A percentile compares a stretch with the other conserved stretches of the same genome.
These are phyloP conservation scores for Enteromius radiatus DNA, from an alignment of 2,797 vertebrate genomes.

Conservation along the genomic window DNA sequence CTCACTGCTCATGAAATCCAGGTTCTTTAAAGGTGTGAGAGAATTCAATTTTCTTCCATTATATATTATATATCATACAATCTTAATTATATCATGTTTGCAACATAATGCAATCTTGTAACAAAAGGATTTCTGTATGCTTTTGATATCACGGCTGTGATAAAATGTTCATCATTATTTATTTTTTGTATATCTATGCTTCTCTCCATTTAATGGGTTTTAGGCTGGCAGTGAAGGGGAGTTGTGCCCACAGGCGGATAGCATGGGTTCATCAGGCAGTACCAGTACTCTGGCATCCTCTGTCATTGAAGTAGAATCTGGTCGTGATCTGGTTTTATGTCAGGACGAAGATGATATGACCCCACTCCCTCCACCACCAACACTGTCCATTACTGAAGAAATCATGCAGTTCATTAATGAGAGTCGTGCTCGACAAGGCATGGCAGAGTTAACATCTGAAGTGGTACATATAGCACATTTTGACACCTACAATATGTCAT, in stretches of 20 bases:
- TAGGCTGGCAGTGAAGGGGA: conserved; percentile 81
- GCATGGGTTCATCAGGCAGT: conserved; percentile 72
- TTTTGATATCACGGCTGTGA: background rate
- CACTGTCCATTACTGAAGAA: conserved; percentile 88
- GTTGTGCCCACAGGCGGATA: conserved; percentile 68
- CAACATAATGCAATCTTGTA: background rate
- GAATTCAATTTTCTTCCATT: background rate
- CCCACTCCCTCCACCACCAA: conserved; percentile 72
- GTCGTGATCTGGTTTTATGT: conserved; percentile 46
- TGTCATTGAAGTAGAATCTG: conserved; percentile 75
- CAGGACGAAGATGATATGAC: conserved; percentile 72
- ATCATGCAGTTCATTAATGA: conserved; percentile 89
- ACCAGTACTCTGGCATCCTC: conserved; percentile 76
- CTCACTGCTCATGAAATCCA: conserved; percentile 32
- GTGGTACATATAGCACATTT: conserved; percentile 34
- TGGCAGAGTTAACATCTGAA: conserved; percentile 50
- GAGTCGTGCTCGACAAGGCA: conserved; percentile 72
- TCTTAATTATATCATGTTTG: background rate
- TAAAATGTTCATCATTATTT: background rate
- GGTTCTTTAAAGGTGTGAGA: conserved; percentile 72
- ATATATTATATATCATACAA: background rate
- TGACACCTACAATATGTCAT: background rate
- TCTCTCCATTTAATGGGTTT: conserved; percentile 13
- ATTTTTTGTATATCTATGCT: background rate
- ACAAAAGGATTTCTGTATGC: background rate